Base-by-base conservation (phyloP, 2,113 vertebrate genomes). In the Amazona vittata region DNA sequence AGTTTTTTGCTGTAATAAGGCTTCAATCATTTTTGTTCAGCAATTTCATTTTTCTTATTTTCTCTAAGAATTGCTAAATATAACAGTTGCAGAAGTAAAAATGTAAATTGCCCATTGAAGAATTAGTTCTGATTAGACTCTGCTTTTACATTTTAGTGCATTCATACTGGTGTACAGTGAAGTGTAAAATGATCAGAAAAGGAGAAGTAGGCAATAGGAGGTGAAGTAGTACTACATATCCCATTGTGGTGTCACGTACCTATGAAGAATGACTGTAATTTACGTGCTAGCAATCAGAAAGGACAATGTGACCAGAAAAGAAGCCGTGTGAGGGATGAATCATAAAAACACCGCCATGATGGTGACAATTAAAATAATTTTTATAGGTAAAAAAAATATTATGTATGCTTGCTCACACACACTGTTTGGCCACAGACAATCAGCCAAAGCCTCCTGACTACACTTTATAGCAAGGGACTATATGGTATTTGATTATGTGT, bases 11-110 rank as follows among this genome's bases (percentile, higher is more conserved):
- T 84, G 55, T 84, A 95, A 84, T 79, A 82, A 84, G 41, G 13
- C 43, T 93, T 96, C 73, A 95, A 94, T 75, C 33, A 86, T 78
- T 86, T 95, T 89, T 94, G 71, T 75, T 93, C 83, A 83, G 64
- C 31, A 68, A 39, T 83, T 91, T 87, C 3, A 57, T 74, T 96
- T 95, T 80, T 77, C 62, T 53, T 94, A 89, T 93, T 94, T 96
- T 85, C 59, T 67, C 59, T 74, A 94, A 69, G 13, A 78, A 68
- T 50, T 89, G 43, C 35, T 78, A 95, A 96, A 94, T 93, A 84
- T 59, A 95, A 35, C 49, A 25, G 7, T 64, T 81, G 35, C 65
- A 94, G 70, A 84, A 90, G 55, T 31, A 19, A 93, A 73, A 89
- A 86, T 49, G 18, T 84, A 92, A 90, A 78, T 89, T 93, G 33